Percentiles rank a stretch among this genome's conserved stretches.
phyloP scores from a whole-genome alignment of 2,113 vertebrate species.

The Deroptyus accipitrinus region DNA sequence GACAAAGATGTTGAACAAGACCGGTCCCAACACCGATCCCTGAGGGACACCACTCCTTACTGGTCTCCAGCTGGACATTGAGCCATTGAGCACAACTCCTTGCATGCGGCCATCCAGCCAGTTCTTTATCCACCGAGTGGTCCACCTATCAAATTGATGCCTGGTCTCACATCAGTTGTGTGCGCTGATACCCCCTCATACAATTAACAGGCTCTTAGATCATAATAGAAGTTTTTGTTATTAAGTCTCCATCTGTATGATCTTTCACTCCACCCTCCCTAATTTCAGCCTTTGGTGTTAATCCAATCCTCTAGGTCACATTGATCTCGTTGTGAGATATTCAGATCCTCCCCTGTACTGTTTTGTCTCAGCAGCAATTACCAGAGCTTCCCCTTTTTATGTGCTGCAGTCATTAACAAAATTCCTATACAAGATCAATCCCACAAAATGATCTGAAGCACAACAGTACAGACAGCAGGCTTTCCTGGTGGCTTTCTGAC shows the following conservation, averaged over 20 bases:
- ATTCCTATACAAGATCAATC: background rate
- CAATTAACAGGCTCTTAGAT: background rate
- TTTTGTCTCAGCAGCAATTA: background rate
- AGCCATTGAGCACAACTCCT: no score
- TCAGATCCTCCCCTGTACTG: background rate
- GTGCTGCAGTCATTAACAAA: background rate
- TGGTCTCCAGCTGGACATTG: no score
- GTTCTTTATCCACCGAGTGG: no score
- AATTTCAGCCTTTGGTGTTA: background rate
- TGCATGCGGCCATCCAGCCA: no score
- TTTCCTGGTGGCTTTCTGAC: background rate
- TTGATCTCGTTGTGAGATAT: background rate
- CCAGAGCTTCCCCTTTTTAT: background rate
- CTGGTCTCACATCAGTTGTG: background rate
- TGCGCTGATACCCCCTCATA: background rate
- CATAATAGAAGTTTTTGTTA: background rate
- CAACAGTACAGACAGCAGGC: background rate
- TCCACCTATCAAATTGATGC: no score
- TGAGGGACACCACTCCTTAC: no score
- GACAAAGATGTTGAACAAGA: no score
- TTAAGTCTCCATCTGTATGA: background rate
- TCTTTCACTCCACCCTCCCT: background rate
- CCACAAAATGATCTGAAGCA: background rate
- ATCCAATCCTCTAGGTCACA: background rate
- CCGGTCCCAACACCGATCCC: no score